These are phyloP conservation scores for Pollachius pollachius DNA, from an alignment of 2,113 vertebrate species.

Conservation along the genomic window DNA sequence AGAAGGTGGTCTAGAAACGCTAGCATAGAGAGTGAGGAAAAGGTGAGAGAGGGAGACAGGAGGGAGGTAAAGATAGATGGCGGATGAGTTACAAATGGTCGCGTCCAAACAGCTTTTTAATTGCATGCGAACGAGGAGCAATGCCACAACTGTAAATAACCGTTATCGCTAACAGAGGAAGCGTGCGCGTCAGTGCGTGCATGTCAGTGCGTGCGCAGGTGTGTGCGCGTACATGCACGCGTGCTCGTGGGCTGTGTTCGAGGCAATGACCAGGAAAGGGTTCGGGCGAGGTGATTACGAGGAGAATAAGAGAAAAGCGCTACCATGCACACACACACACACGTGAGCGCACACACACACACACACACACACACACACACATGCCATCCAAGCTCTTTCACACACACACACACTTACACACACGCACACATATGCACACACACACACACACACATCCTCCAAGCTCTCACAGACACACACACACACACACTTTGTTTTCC, in stretches of 20 bases:
- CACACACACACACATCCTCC: too few relatives aligned
- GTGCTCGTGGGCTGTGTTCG: constrained; percentile 5
- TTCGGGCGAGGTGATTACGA: not conserved
- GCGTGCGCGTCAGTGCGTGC: constrained; percentile 2
- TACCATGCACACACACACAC: not conserved
- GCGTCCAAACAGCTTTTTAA: constrained; percentile 38
- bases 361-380: too few relatives aligned
- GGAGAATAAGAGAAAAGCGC: constrained; percentile 1
- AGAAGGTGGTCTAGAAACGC: too few relatives aligned
- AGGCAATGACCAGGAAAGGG: not conserved
- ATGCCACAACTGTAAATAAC: constrained; percentile 40
- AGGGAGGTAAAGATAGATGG: constrained; percentile 12
- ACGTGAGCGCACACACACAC: too few relatives aligned
- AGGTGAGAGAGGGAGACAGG: not conserved
- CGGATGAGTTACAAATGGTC: constrained; percentile 11
- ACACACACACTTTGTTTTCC: too few relatives aligned
- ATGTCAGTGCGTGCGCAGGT: constrained; percentile 4
- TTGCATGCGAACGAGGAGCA: constrained; percentile 23
- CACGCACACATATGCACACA: too few relatives aligned
- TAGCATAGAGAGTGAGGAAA: not conserved
- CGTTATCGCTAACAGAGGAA: constrained; percentile 8
- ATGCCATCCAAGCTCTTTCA: too few relatives aligned
- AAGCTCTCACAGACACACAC: too few relatives aligned
- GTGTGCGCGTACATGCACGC: not conserved
- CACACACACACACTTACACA: too few relatives aligned